Conservation (phyloP, 2,888 invertebrate genomes). For the Rutpela maculata region DNA sequence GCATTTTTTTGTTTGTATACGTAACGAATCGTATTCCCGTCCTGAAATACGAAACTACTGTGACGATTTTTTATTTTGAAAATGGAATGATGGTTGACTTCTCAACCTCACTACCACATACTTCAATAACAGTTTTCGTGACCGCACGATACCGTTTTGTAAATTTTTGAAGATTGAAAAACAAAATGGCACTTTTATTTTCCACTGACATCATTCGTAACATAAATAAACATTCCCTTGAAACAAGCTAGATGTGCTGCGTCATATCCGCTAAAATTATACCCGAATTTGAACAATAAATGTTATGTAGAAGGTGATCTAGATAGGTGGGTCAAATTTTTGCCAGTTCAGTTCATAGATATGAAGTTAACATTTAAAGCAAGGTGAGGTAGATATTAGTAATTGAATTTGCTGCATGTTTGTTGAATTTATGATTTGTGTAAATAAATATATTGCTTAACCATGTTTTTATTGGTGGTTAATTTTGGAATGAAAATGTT, state of each 20-base stretch:
- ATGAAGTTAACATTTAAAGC: not conserved
- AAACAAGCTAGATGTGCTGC: not conserved
- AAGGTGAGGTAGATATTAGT: not conserved
- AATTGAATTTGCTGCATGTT: not conserved
- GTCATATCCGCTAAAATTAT: constrained; percentile 2
- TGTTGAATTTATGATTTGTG: not conserved
- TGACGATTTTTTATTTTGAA: not conserved
- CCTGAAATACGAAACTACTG: not conserved
- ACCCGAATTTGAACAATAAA: constrained; percentile 1
- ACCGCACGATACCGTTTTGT: not conserved
- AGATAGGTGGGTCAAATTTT: constrained; percentile 2
- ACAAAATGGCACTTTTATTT: not conserved
- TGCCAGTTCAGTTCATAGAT: constrained; percentile 2
- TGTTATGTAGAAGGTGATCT: not conserved
- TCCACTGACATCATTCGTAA: not conserved
- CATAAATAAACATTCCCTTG: constrained; percentile 4
- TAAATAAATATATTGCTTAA: not conserved
- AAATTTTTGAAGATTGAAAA: not conserved
- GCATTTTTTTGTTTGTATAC: constrained; percentile 13
- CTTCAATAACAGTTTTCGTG: not conserved
- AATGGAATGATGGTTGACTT: not conserved
- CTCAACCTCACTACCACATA: not conserved
- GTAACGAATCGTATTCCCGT: constrained; percentile 14
- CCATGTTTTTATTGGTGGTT: no score
- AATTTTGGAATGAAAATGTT: no score